These are phyloP conservation scores for Lordiphosa clarofinis DNA, from an alignment of 1,140 invertebrate genomes.

Conservation along the genomic window DNA sequence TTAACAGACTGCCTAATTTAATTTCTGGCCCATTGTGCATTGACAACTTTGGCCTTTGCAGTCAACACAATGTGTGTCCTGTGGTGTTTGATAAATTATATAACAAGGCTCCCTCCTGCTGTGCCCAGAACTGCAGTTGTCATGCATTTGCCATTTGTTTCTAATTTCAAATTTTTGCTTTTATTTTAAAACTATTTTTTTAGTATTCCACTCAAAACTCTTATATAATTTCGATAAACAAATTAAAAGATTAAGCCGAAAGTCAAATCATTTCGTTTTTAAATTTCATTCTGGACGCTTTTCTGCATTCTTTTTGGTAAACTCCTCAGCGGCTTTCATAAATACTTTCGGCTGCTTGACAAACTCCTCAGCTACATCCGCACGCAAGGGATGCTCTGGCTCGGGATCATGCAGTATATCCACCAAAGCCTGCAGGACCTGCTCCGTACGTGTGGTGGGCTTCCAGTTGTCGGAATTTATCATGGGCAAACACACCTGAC, in stretches of 20 bases:
- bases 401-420: conserved; percentile 98
- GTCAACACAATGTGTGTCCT: not conserved
- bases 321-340: conserved; percentile 98
- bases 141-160: conserved; percentile 2
- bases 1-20: too few relatives aligned
- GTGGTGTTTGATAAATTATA: conserved; percentile 22
- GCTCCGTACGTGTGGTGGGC: conserved; percentile 98
- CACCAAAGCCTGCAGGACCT: conserved; percentile 98
- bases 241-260: not conserved
- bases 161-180: conserved; percentile 3
- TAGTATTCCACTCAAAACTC: not conserved
- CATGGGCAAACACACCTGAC: conserved; percentile 98
- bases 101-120: conserved; percentile 10
- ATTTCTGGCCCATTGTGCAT: not conserved
- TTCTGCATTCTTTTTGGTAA: conserved; percentile 98
- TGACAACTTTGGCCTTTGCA: conserved; percentile 8
- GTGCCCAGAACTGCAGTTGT: conserved; percentile 1
- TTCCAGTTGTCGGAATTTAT: conserved; percentile 99
- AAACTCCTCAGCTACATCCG: conserved; percentile 98
- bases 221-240: conserved; percentile 40
- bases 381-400: conserved; percentile 97
- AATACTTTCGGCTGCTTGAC: conserved; percentile 98
- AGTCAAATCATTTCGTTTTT: not conserved
- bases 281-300: conserved; percentile 91
- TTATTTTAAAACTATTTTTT: not conserved